A percentile compares a stretch with the other conserved stretches of the same genome.
Conservation (phyloP, 1,140 invertebrate species). For the Saccostrea cuccullata region DNA sequence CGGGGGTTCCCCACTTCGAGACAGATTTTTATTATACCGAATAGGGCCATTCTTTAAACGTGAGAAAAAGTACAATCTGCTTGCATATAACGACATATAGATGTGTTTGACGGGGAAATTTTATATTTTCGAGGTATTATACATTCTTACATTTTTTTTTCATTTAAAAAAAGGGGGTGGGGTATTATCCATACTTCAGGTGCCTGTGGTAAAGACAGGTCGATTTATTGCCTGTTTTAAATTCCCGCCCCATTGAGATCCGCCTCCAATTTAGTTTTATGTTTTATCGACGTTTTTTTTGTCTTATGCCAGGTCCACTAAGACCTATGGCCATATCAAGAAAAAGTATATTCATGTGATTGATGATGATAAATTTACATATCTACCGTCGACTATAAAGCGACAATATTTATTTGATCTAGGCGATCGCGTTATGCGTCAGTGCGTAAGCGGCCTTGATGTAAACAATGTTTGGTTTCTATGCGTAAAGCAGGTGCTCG, state of each 20-base stretch:
- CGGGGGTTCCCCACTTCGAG: no score
- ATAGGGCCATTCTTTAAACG: no score
- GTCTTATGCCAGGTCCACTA: background rate
- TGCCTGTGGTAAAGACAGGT: no score
- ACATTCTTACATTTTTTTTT: no score
- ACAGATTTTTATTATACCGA: no score
- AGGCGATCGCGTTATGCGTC: constrained; percentile 33
- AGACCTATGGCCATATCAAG: background rate
- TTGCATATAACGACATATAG: no score
- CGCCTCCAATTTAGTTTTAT: background rate
- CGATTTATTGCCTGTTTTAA: no score
- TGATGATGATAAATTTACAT: background rate
- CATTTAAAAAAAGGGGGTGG: no score
- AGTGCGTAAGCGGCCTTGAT: constrained; percentile 36
- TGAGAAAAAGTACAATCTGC: no score
- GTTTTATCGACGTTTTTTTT: background rate
- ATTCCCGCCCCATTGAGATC: background rate
- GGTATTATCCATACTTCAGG: no score
- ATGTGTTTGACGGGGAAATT: no score
- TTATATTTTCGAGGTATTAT: no score
- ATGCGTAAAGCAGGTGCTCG: constrained; percentile 38
- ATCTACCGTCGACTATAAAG: background rate
- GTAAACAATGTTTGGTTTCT: constrained; percentile 47
- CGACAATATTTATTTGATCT: background rate
- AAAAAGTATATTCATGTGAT: background rate